Conservation (phyloP, 2,797 vertebrate genomes). For the Sebastes steindachneri region DNA sequence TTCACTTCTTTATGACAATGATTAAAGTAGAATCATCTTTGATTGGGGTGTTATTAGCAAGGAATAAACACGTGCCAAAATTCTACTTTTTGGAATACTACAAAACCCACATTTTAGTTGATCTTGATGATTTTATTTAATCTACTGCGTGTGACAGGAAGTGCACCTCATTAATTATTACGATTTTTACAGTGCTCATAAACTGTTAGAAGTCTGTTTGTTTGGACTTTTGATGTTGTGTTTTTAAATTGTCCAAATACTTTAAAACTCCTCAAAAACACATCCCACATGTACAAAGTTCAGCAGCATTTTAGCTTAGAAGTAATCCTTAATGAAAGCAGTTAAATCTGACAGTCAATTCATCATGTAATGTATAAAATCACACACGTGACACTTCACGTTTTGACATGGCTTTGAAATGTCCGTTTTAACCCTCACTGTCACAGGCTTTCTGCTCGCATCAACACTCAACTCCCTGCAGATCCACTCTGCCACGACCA, state of each 20-base stretch:
- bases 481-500: not conserved
- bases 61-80: not conserved
- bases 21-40: not conserved
- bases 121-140: too few relatives aligned
- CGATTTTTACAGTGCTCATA: not conserved
- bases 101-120: too few relatives aligned
- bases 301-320: not conserved
- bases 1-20: not conserved
- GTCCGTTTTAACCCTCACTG: not conserved
- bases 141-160: not conserved
- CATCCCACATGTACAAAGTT: too few relatives aligned
- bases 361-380: slow-evolving; percentile 12
- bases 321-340: not conserved
- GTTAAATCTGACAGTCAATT: not conserved
- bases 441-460: not conserved
- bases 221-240: not conserved
- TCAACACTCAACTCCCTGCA: not conserved
- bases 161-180: not conserved
- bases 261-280: too few relatives aligned
- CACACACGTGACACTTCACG: not conserved
- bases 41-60: not conserved
- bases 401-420: not conserved
- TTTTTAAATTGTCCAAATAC: too few relatives aligned
- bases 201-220: not conserved
- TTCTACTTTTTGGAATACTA: too few relatives aligned